These are phyloP conservation scores for Vimba vimba DNA, from an alignment of 2,113 vertebrate species.

Conservation along the genomic window DNA sequence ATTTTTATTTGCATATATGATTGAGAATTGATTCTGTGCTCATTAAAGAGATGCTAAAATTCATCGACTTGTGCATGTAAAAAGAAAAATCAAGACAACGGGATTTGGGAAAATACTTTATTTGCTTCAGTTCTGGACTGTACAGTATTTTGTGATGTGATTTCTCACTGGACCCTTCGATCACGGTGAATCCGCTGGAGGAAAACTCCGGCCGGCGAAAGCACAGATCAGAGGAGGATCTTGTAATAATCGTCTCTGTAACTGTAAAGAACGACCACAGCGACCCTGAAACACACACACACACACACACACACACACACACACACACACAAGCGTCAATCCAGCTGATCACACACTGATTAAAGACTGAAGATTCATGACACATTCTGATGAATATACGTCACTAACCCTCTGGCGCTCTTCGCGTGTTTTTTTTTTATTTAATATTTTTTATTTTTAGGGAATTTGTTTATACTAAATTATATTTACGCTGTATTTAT, in stretches of 20 bases:
- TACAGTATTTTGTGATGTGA: conserved; percentile 15
- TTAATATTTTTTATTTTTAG: too few relatives aligned
- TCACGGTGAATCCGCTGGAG: neutral
- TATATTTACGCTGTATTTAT: too few relatives aligned
- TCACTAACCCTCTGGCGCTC: too few relatives aligned
- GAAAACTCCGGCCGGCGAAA: neutral
- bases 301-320: conserved; percentile 55
- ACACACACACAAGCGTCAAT: conserved; percentile 26
- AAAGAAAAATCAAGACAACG: neutral
- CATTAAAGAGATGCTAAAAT: too few relatives aligned
- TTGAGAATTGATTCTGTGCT: too few relatives aligned
- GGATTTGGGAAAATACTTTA: conserved; percentile 49
- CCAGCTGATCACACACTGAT: too few relatives aligned
- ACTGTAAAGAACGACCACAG: conserved; percentile 90
- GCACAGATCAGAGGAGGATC: conserved; percentile 82
- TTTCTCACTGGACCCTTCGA: conserved; percentile 24
- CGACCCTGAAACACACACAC: conserved; percentile 77
- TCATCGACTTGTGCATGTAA: neutral
- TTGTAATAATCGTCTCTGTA: conserved; percentile 94
- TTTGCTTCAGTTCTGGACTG: conserved; percentile 32
- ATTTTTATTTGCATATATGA: too few relatives aligned
- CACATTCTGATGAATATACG: too few relatives aligned
- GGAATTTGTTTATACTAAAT: too few relatives aligned
- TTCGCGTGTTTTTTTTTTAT: too few relatives aligned
- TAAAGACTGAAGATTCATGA: too few relatives aligned